A percentile compares a stretch with the other conserved stretches of the same genome.
Conservation (phyloP, 1,140 invertebrate species). For the Caerostris extrusa region DNA sequence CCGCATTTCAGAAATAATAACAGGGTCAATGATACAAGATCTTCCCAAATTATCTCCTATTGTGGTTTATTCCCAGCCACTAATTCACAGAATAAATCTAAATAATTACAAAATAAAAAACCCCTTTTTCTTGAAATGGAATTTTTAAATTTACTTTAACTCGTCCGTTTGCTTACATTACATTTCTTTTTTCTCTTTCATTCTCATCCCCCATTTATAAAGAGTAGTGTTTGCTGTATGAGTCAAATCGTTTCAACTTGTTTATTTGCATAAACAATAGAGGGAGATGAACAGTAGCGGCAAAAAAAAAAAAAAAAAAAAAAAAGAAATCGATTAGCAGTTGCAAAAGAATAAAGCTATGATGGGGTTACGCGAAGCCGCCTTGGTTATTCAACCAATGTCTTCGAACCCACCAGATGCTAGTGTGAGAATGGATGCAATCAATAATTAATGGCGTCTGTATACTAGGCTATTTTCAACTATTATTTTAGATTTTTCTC, state of each 20-base stretch:
- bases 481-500: no score
- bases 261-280: background rate
- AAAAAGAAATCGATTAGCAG: background rate
- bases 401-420: background rate
- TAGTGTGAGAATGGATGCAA: background rate
- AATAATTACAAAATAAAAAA: background rate
- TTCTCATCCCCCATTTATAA: background rate
- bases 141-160: background rate
- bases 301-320: background rate
- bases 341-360: background rate
- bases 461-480: no score
- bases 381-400: background rate
- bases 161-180: background rate
- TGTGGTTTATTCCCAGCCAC: background rate
- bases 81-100: background rate
- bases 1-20: constrained; percentile 23
- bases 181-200: background rate
- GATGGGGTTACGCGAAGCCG: background rate
- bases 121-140: no score
- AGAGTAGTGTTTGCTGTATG: background rate
- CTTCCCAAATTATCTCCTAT: background rate
- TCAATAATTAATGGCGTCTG: background rate
- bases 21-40: background rate
- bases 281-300: background rate
- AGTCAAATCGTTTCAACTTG: background rate